These are phyloP conservation scores for Deladenus siricidicola DNA, from an alignment of 2,888 invertebrate genomes.

Conservation along the genomic window DNA sequence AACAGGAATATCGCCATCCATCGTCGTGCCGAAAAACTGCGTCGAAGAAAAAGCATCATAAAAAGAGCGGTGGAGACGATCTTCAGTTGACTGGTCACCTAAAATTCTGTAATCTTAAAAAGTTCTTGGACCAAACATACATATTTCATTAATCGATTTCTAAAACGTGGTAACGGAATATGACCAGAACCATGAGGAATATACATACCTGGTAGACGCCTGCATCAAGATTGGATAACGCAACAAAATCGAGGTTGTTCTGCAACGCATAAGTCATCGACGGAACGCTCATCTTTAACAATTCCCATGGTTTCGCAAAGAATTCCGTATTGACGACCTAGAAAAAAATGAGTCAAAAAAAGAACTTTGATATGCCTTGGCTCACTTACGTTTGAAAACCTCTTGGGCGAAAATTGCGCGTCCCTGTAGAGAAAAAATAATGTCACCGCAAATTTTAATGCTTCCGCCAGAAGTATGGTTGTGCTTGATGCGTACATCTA, in stretches of 20 bases:
- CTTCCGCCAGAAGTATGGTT: conserved; percentile 50
- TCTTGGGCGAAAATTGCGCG: conserved; percentile 18
- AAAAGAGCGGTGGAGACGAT: conserved; percentile 54
- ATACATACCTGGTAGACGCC: conserved; percentile 54
- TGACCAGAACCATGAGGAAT: no score
- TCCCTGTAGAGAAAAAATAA: conserved; percentile 38
- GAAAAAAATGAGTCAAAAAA: neutral
- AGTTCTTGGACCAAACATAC: neutral
- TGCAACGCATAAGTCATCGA: conserved; percentile 53
- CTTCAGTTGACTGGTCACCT: conserved; percentile 54
- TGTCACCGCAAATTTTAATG: conserved; percentile 43
- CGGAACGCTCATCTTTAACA: conserved; percentile 53
- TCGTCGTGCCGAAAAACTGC: conserved; percentile 45
- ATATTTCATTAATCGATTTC: neutral
- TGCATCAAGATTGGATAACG: conserved; percentile 51
- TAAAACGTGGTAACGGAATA: no score
- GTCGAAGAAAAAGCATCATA: conserved; percentile 52
- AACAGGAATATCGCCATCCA: conserved; percentile 52
- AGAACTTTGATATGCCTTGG: no score
- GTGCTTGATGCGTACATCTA: conserved; percentile 16
- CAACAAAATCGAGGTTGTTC: conserved; percentile 54
- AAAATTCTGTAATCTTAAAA: conserved; percentile 24
- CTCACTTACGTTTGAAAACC: conserved; percentile 12
- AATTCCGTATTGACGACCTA: conserved; percentile 40
- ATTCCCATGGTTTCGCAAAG: conserved; percentile 46